Conservation (phyloP, 2,797 vertebrate species). For the Ataeniobius toweri region DNA sequence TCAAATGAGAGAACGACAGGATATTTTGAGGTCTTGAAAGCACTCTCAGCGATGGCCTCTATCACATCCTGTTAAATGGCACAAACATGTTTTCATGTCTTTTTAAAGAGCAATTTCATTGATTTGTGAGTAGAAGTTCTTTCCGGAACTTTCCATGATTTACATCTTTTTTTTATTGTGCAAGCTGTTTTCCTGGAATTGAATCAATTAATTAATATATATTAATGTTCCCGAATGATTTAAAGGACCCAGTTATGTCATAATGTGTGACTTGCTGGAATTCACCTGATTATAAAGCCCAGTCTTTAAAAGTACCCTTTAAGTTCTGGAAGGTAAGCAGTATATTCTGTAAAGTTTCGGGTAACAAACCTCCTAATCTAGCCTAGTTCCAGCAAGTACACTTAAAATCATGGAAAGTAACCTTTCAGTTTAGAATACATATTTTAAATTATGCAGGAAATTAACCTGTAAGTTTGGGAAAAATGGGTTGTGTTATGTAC, state of each 20-base stretch:
- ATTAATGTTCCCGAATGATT: too few species aligned
- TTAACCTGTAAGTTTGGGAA: neutral
- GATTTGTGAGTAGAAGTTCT: neutral
- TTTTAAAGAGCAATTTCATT: neutral
- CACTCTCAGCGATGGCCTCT: constrained; percentile 95
- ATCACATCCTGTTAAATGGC: constrained; percentile 88
- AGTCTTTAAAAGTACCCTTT: neutral
- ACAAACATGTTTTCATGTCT: constrained; percentile 8
- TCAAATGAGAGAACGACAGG: constrained; percentile 96
- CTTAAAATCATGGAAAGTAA: neutral
- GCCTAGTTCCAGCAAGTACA: neutral
- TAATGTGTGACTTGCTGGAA: too few species aligned
- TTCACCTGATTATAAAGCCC: neutral
- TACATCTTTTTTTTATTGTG: too few species aligned
- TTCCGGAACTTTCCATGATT: too few species aligned
- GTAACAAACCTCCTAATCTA: neutral
- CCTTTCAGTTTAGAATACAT: neutral
- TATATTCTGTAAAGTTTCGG: neutral
- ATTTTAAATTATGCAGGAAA: neutral
- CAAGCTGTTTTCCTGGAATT: too few species aligned
- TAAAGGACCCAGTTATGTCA: too few species aligned
- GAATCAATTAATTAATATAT: too few species aligned
- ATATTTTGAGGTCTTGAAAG: constrained; percentile 96
- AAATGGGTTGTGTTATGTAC: neutral
- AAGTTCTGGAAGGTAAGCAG: neutral